Conservation (phyloP, 2,113 vertebrate genomes). For the sheep (Ovis aries) region DNA sequence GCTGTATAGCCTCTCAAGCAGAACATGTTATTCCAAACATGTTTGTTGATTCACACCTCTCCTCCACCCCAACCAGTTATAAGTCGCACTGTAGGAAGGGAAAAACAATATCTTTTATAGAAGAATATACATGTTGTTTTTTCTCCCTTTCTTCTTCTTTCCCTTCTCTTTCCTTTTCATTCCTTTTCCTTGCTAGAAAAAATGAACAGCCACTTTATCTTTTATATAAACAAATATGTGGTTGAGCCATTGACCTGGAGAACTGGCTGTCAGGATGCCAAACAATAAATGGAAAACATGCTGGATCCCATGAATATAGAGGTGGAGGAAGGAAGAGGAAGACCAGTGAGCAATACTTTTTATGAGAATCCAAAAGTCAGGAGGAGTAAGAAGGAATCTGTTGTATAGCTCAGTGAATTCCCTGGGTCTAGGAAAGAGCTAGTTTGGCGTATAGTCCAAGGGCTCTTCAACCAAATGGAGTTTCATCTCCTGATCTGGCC, state of each 20-base stretch:
- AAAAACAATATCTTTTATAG: not conserved
- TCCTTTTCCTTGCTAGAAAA: slow-evolving; percentile 13
- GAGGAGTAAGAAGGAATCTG: not conserved
- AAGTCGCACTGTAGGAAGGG: not conserved
- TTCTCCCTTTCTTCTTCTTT: not conserved
- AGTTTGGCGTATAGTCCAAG: not conserved
- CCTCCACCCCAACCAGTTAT: not conserved
- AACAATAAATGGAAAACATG: slow-evolving; percentile 20
- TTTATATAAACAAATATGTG: slow-evolving; percentile 43
- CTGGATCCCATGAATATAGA: not conserved
- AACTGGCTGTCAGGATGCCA: slow-evolving; percentile 11
- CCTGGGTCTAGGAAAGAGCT: not conserved
- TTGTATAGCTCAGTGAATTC: not conserved
- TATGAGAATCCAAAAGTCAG: not conserved
- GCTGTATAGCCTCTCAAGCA: not conserved
- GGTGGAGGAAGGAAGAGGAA: not conserved
- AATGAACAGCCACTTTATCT: slow-evolving; percentile 22
- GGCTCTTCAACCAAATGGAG: not conserved
- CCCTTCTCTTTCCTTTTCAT: not conserved
- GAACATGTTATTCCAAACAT: slow-evolving; percentile 4
- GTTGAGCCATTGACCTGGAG: not conserved
- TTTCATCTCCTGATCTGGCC: not conserved
- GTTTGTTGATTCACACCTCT: not conserved
- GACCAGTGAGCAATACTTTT: not conserved
- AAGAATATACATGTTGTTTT: not conserved